Percentiles rank a stretch among this genome's conserved stretches.
Conservation (phyloP, 2,113 vertebrate species). For the Leptobrachium leishanense region DNA sequence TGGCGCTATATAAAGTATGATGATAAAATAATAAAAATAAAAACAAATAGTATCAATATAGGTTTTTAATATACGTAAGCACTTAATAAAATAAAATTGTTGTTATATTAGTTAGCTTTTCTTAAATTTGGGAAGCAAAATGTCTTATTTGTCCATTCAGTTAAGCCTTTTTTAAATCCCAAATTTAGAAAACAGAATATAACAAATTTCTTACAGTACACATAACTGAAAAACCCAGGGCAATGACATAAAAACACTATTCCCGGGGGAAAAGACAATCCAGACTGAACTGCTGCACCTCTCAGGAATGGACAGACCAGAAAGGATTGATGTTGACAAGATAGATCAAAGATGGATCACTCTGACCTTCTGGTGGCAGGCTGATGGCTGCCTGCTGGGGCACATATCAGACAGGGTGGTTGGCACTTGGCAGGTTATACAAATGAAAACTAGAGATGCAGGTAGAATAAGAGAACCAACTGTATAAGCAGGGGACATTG, state of each 20-base stretch:
- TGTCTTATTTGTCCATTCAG: not conserved
- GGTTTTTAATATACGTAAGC: too few species aligned
- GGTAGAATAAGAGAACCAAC: constrained; percentile 42
- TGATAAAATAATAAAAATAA: too few species aligned
- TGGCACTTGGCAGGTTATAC: constrained; percentile 49
- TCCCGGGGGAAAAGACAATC: constrained; percentile 34
- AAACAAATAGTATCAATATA: too few species aligned
- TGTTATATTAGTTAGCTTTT: too few species aligned
- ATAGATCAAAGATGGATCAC: constrained; percentile 50
- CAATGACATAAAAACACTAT: constrained; percentile 43
- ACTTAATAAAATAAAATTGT: too few species aligned
- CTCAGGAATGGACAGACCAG: constrained; percentile 48
- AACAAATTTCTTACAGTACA: constrained; percentile 37
- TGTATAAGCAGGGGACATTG: constrained; percentile 31
- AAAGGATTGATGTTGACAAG: constrained; percentile 50
- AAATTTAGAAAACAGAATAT: constrained; percentile 23
- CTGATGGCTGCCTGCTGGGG: constrained; percentile 50
- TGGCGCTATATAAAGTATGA: too few species aligned
- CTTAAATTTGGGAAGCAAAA: too few species aligned
- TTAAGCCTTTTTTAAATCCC: not conserved
- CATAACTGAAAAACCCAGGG: constrained; percentile 39
- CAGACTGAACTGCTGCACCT: constrained; percentile 44
- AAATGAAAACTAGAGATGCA: constrained; percentile 50
- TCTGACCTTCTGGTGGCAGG: constrained; percentile 50
- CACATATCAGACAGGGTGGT: constrained; percentile 44